Evolutionary conservation across 2,797 vertebrate genomes (phyloP), one percentile per base, ranked within the genome.

Genomic region (Alfaro cultratus): DNA sequence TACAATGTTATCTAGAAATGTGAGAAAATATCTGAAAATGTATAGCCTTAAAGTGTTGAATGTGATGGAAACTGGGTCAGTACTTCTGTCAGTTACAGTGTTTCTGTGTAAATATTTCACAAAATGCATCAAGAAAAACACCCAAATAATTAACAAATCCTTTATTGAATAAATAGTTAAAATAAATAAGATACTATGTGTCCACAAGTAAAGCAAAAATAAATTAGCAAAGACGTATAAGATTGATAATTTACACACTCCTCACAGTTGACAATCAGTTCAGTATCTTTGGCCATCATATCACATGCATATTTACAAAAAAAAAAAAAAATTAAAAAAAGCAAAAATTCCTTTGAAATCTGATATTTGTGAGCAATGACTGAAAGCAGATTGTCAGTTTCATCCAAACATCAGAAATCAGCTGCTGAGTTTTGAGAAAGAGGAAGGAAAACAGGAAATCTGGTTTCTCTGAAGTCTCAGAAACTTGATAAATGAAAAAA

Each of bases 91-190:
- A 64, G 31, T 21, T 10, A 57, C 29, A 4, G 34, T 36, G 31
- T 64, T 36, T 64, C 62, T 72, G n/a, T 71, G 15, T n/a, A 29
- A 26, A 34, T 31, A 13, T 34, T 31, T 21, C 21, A 76, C 10
- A 76, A 64, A 39, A 80, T 64, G 43, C 46, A 39, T 75, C n/a
- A 64, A 83, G 64, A 36, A 77, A 39, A 64, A 83, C 53, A n/a
- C 62, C 9, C 55, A 7, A 41, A 88, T 89, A 87, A 80, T 91
- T 92, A 91, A 89, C 86, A 93, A 94, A 90, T 92, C 26, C 83
- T 95, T 93, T 93, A 94, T 93, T 94, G 92, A 95, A 95, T 95
- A 92, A 95, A 95, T 95, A 95, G 77, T 90, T 93, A 74, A 93
- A 95, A 96, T 95, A 95, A 96, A 96, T 96, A 95, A 91, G 85